Evolutionary conservation across 2,113 vertebrate genomes (phyloP), one percentile per base, ranked within the genome.

Genomic region (Saguinus imperator): DNA sequence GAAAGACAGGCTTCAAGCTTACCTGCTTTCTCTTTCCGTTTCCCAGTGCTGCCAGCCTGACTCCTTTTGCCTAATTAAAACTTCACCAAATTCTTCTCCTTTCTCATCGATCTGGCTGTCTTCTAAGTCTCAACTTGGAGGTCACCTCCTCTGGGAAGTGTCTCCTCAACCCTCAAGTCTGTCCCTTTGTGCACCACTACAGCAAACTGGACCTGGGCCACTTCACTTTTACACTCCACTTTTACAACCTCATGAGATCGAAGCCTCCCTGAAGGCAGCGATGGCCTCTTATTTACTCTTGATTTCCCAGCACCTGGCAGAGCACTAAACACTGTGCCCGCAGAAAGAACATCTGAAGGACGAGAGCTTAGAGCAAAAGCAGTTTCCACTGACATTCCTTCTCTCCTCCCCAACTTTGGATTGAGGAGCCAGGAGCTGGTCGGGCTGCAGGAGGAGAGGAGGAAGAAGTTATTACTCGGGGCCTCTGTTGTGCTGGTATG

Each of bases 241-340:
- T n/a, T 25, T 2, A 13, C 48, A 40, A 21, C 16, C 14, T 27
- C 52, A 8, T 5, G 1, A 40, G 17, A 37, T 5, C 8, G 3
- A n/a, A 17, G 5, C 8, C 35, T 37, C 81, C 11, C 8, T 0
- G n/a, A 32, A 3, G 37, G 18, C 14, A 7, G 6, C 27, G 5
- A 14, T 64, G 61, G 61, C 12, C 27, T 14, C 61, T 32, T 64
- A 64, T 29, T 29, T 29, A 64, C 61, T 64, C 27, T 14, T 64
- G 61, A 29, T 64, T 64, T 5, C 27, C 27, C 12, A 6, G 61
- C 61, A 64, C 61, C 61, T 1, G 4, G 52, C 48, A 2, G 14
- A 5, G 58, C 0, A 10, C 61, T 6, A 1, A 35, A 1, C n/a
- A 7, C 21, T 0, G 18, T 16, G 48, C 18, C 3, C 37, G 0